Evolutionary conservation across 2,797 vertebrate species (phyloP).

Genomic region (Periophthalmus magnuspinnatus): DNA sequence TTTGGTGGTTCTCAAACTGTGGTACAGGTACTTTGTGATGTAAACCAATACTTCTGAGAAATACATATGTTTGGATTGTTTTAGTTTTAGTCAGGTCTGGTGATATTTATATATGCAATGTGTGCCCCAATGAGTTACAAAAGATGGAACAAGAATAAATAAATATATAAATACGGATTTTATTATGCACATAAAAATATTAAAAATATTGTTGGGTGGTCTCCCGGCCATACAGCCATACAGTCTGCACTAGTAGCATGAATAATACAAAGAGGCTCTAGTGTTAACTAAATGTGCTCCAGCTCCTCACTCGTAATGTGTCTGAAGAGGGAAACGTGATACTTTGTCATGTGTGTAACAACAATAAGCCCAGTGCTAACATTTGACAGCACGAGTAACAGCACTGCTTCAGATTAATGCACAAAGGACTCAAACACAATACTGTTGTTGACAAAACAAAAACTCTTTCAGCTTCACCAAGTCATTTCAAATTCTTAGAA

Average conservation of each 20-base stretch:
- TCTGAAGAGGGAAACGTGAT: slow-evolving; percentile 19
- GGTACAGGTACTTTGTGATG: too few species aligned
- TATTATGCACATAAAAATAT: too few species aligned
- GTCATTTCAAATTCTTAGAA: background rate
- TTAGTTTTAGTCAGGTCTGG: too few species aligned
- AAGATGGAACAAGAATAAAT: too few species aligned
- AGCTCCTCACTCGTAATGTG: background rate
- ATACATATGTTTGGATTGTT: too few species aligned
- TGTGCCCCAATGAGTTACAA: too few species aligned
- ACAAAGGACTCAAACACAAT: slow-evolving; percentile 16
- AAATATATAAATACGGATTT: too few species aligned
- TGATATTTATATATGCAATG: too few species aligned
- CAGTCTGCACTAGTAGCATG: background rate
- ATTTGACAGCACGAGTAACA: slow-evolving; percentile 19
- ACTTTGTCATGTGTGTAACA: slow-evolving; percentile 23
- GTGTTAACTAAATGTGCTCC: slow-evolving; percentile 4
- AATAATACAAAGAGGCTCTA: slow-evolving; percentile 7
- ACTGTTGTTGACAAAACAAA: background rate
- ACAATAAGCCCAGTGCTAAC: slow-evolving; percentile 15
- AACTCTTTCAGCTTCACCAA: background rate
- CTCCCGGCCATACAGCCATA: background rate
- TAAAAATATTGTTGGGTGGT: too few species aligned
- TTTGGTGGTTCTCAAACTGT: too few species aligned
- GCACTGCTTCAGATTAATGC: slow-evolving; percentile 24
- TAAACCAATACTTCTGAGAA: too few species aligned